These are phyloP conservation scores for Axea sp. DNA, from an alignment of 2,888 invertebrate species.

Conservation along the genomic window DNA sequence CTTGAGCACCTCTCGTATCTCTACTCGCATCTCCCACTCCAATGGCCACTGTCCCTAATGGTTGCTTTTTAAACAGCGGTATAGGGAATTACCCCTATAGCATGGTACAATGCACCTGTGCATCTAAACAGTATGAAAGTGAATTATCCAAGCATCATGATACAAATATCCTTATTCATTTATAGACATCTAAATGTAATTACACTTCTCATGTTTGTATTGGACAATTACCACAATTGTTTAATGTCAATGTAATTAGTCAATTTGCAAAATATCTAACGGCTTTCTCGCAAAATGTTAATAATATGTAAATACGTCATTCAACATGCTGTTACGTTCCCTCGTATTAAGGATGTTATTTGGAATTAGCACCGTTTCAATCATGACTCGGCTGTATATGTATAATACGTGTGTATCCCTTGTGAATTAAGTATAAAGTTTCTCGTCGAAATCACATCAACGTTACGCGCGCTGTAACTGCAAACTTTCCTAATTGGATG, in stretches of 20 bases:
- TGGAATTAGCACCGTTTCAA: conserved; percentile 58
- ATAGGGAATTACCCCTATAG: no score
- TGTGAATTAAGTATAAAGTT: conserved; percentile 65
- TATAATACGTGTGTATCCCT: conserved; percentile 54
- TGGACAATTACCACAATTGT: conserved; percentile 16
- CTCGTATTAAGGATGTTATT: conserved; percentile 58
- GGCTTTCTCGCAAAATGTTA: conserved; percentile 39
- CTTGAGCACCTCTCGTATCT: no score
- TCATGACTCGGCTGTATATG: conserved; percentile 38
- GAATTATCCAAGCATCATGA: no score
- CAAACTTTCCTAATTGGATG: conserved; percentile 67
- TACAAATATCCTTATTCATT: no score
- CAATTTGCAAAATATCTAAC: conserved; percentile 36
- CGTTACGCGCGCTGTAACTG: conserved; percentile 64
- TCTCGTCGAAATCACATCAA: conserved; percentile 64
- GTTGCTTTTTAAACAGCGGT: no score
- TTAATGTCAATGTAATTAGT: conserved; percentile 21
- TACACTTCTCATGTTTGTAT: no score
- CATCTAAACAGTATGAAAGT: no score
- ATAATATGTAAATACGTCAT: conserved; percentile 56
- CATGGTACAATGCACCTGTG: no score
- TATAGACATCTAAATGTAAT: no score
- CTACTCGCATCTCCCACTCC: no score
- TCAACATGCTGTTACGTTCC: conserved; percentile 53
- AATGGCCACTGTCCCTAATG: no score